Evolutionary conservation across 2,113 vertebrate species (phyloP).

Genomic region (Ovis canadensis): DNA sequence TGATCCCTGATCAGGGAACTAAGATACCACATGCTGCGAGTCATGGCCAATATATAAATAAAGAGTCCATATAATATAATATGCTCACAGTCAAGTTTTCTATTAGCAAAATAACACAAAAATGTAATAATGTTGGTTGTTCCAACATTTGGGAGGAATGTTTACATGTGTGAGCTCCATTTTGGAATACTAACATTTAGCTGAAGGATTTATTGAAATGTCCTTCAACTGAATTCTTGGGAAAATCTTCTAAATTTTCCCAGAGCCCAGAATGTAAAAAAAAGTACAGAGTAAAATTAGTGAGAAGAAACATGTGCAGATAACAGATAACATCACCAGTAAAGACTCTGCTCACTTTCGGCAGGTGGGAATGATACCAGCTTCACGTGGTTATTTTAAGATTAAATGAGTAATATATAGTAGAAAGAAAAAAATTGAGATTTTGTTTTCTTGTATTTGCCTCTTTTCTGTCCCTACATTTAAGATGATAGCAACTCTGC

Average conservation of each 20-base stretch:
- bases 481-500: not conserved
- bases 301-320: not conserved
- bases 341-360: not conserved
- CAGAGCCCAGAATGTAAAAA: not conserved
- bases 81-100: not conserved
- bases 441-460: not conserved
- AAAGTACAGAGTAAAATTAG: not conserved
- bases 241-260: constrained; percentile 1
- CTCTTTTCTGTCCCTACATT: constrained; percentile 5
- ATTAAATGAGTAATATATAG: not conserved
- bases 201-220: not conserved
- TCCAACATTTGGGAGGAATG: not conserved
- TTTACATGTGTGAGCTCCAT: not conserved
- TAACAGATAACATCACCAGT: not conserved
- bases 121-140: not conserved
- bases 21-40: not conserved
- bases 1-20: not conserved
- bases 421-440: not conserved
- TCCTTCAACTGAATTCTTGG: not conserved
- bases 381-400: not conserved
- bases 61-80: not conserved
- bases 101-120: constrained; percentile 7
- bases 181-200: not conserved
- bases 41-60: not conserved
- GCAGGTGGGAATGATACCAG: not conserved